phyloP scores from a whole-genome alignment of 2,113 vertebrate genomes.

The Romanogobio albipinnatus region DNA sequence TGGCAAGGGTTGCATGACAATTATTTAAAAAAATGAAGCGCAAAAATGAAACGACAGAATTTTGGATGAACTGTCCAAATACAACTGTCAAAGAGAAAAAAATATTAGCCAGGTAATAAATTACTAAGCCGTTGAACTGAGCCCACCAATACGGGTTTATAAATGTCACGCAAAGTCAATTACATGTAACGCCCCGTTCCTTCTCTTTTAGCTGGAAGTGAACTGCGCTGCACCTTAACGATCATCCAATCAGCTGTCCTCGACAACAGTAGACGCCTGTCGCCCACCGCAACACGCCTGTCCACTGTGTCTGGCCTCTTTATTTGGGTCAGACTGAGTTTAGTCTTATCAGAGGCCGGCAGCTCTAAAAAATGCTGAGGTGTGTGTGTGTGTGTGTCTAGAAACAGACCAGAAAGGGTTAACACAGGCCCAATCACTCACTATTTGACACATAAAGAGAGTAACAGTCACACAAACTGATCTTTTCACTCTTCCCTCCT shows the following conservation, averaged over 20 bases:
- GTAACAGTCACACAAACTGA: constrained; percentile 58
- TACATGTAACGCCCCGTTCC: background rate
- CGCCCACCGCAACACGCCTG: constrained; percentile 60
- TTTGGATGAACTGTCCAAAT: background rate
- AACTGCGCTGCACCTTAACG: background rate
- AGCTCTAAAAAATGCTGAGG: constrained; percentile 53
- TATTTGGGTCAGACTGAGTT: constrained; percentile 70
- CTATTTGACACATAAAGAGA: constrained; percentile 54
- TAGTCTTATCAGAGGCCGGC: constrained; percentile 71
- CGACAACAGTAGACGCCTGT: constrained; percentile 12
- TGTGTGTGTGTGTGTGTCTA: constrained; percentile 50
- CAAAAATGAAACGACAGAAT: no score
- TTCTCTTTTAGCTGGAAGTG: background rate
- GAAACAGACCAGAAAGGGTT: constrained; percentile 69
- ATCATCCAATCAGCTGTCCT: constrained; percentile 33
- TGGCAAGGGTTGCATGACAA: background rate
- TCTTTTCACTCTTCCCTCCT: constrained; percentile 53
- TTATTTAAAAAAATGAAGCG: no score
- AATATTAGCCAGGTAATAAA: background rate
- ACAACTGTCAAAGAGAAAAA: background rate
- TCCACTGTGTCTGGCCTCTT: constrained; percentile 62
- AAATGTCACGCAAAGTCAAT: background rate
- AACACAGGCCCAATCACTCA: constrained; percentile 71
- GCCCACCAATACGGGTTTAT: background rate
- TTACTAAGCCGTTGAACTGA: background rate